These are phyloP conservation scores for Petroica traversi DNA, from an alignment of 2,113 vertebrate species.

Conservation along the genomic window DNA sequence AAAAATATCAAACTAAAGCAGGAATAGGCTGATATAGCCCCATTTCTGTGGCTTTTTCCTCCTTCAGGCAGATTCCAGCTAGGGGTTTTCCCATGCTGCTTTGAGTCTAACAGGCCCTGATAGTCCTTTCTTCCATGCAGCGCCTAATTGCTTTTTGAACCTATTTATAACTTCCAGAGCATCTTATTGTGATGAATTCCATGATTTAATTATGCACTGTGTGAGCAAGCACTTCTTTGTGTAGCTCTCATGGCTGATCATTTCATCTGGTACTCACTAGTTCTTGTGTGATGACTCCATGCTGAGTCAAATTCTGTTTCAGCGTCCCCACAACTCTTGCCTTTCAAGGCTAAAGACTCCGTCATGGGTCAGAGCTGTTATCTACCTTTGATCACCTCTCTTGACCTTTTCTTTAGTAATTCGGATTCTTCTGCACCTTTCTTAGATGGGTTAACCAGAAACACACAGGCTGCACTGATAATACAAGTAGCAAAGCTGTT, in stretches of 20 bases:
- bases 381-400: not conserved
- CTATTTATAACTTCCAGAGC: slow-evolving; percentile 26
- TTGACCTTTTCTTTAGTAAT: not conserved
- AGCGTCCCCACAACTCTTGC: not conserved
- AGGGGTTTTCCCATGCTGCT: not conserved
- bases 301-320: not conserved
- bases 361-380: not conserved
- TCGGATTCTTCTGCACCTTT: not conserved
- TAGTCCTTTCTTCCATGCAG: not conserved
- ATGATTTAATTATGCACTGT: slow-evolving; percentile 19
- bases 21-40: not conserved
- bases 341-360: not conserved
- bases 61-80: not conserved
- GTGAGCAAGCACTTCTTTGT: slow-evolving; percentile 14
- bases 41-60: not conserved
- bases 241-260: slow-evolving; percentile 8
- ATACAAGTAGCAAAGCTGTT: not conserved
- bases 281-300: not conserved
- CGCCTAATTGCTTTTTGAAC: not conserved
- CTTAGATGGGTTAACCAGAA: not conserved
- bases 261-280: not conserved
- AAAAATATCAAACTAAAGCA: not conserved
- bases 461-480: not conserved
- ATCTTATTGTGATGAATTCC: slow-evolving; percentile 5
- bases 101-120: slow-evolving; percentile 5